Conservation (phyloP, 2,888 invertebrate species). For the Gastracanthus pulcherrimus region DNA sequence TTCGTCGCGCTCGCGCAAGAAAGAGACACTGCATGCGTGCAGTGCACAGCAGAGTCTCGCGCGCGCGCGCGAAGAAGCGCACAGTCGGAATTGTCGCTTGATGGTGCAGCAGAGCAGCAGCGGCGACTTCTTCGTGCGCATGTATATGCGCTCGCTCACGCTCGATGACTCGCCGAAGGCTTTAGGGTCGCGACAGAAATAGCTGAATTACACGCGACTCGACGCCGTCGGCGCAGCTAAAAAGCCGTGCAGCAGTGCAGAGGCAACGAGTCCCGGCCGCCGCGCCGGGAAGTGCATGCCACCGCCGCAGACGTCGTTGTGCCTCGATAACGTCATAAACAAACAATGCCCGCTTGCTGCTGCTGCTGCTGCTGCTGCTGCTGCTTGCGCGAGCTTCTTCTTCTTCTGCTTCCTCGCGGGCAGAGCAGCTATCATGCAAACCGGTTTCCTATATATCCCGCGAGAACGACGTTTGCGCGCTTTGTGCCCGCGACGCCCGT, state of each 20-base stretch:
- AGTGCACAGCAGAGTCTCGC: too few species aligned
- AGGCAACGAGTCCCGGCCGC: too few species aligned
- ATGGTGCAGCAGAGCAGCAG: too few species aligned
- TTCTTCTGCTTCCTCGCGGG: neutral
- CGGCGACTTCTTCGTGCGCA: too few species aligned
- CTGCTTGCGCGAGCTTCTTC: neutral
- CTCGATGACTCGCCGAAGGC: conserved; percentile 62
- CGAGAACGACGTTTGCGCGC: neutral
- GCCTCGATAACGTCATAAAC: conserved; percentile 63
- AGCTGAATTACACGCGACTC: conserved; percentile 65
- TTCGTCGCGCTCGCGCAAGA: too few species aligned
- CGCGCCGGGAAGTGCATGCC: conserved; percentile 57
- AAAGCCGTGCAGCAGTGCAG: conserved; percentile 51
- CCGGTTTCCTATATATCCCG: conserved; percentile 22
- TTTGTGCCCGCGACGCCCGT: neutral
- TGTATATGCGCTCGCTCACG: conserved; percentile 5
- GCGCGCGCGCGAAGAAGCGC: neutral
- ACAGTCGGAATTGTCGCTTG: neutral
- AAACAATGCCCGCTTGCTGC: conserved; percentile 52
- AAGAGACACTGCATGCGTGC: too few species aligned
- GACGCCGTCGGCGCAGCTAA: conserved; percentile 56
- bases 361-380: neutral
- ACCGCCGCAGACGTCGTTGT: neutral
- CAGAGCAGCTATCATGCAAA: conserved; percentile 3
- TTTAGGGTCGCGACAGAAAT: conserved; percentile 64